phyloP scores from a whole-genome alignment of 2,113 vertebrate genomes.

The Tragelaphus strepsiceros region DNA sequence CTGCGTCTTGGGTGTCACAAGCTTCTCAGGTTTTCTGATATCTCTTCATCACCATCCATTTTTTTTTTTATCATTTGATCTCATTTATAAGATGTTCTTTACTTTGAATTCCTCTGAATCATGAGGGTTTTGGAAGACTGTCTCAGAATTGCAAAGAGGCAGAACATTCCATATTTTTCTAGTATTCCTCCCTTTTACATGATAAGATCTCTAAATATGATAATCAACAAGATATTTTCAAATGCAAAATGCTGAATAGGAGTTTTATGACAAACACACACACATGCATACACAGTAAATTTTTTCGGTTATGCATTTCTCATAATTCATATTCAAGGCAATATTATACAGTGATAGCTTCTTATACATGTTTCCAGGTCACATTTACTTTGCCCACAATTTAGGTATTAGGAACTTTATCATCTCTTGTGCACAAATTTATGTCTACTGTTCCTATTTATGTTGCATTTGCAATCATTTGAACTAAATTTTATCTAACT shows the following conservation, averaged over 20 bases:
- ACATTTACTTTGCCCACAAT: not conserved
- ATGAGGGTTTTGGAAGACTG: not conserved
- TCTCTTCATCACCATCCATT: slow-evolving; percentile 50
- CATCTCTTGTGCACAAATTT: not conserved
- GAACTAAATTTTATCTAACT: not conserved
- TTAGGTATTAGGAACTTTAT: not conserved
- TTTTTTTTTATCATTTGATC: slow-evolving; percentile 53
- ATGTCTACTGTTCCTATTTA: not conserved
- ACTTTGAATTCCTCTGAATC: slow-evolving; percentile 32
- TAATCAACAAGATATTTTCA: slow-evolving; percentile 14
- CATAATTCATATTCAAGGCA: not conserved
- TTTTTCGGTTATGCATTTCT: not conserved
- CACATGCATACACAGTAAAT: not conserved
- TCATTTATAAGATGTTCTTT: slow-evolving; percentile 43
- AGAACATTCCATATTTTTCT: not conserved
- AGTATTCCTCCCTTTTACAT: not conserved
- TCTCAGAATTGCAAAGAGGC: not conserved
- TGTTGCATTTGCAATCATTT: not conserved
- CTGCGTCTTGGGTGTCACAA: slow-evolving; percentile 25
- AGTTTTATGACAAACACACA: not conserved
- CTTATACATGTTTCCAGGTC: not conserved
- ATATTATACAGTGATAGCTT: not conserved
- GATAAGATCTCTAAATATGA: slow-evolving; percentile 13
- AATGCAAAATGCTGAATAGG: not conserved
- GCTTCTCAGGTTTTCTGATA: slow-evolving; percentile 14